Percentiles rank a stretch among this genome's conserved stretches.
These are phyloP conservation scores for Muschampia staudingeri DNA, from an alignment of 2,888 invertebrate species.

Conservation along the genomic window DNA sequence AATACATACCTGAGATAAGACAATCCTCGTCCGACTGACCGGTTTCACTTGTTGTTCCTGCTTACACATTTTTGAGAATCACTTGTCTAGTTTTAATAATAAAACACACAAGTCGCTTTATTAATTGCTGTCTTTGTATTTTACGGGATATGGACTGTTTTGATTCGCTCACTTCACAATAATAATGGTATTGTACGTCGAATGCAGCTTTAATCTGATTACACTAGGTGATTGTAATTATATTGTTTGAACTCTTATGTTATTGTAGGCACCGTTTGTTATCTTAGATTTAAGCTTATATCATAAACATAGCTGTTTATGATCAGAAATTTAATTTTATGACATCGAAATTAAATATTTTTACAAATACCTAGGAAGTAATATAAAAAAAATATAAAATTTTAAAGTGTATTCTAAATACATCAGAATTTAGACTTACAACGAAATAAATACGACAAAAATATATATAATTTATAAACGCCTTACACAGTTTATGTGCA, in stretches of 20 bases:
- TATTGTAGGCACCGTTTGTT: conserved; percentile 45
- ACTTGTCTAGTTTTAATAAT: neutral
- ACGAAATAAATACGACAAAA: too few relatives aligned
- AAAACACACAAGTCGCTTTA: neutral
- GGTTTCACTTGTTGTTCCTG: conserved; percentile 37
- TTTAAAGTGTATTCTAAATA: too few relatives aligned
- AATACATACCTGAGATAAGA: conserved; percentile 61
- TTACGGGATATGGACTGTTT: neutral
- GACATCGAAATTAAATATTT: neutral
- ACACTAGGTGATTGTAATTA: neutral
- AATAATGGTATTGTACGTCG: neutral
- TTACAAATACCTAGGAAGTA: too few relatives aligned
- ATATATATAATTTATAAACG: too few relatives aligned
- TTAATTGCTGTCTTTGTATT: conserved; percentile 2
- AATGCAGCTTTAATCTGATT: conserved; percentile 21
- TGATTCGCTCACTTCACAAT: conserved; percentile 7
- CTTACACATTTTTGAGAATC: conserved; percentile 34
- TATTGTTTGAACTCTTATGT: conserved; percentile 27
- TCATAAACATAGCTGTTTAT: conserved; percentile 11
- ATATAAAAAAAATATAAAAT: too few relatives aligned
- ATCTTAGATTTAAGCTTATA: conserved; percentile 11
- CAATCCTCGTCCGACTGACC: conserved; percentile 52
- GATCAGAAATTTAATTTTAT: neutral
- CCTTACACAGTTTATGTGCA: neutral
- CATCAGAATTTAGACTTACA: too few relatives aligned